These are phyloP conservation scores for Caradrina clavipalpis DNA, from an alignment of 2,888 invertebrate species.

Conservation along the genomic window DNA sequence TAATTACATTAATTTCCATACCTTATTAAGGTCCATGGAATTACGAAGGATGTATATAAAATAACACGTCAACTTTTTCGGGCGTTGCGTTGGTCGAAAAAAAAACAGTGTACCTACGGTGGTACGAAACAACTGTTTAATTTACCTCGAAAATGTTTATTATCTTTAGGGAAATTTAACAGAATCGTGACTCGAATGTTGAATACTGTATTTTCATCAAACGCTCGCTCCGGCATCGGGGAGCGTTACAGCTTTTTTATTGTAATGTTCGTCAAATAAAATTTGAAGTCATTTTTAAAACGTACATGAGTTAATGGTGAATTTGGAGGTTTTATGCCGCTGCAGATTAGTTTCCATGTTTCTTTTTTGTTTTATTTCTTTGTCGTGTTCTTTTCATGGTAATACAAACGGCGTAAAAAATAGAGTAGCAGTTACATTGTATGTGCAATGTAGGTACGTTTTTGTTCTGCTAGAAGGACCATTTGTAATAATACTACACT, in stretches of 20 bases:
- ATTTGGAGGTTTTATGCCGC: conserved; percentile 49
- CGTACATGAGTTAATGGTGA: conserved; percentile 45
- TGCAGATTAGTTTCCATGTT: conserved; percentile 4
- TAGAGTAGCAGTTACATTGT: background rate
- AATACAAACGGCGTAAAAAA: background rate
- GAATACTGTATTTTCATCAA: conserved; percentile 78
- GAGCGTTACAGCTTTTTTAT: conserved; percentile 70
- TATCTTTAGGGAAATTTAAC: conserved; percentile 88
- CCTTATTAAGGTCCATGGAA: conserved; percentile 42
- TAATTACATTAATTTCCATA: conserved; percentile 57
- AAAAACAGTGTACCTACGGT: conserved; percentile 52
- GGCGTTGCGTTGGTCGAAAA: conserved; percentile 43
- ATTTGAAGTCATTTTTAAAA: conserved; percentile 66
- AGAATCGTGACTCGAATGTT: conserved; percentile 81
- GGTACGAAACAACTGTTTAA: conserved; percentile 82
- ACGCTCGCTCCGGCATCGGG: conserved; percentile 56
- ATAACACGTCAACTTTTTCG: conserved; percentile 56
- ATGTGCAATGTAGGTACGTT: background rate
- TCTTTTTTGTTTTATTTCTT: background rate
- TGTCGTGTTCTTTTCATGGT: background rate
- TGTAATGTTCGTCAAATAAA: conserved; percentile 73
- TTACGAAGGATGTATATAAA: conserved; percentile 53
- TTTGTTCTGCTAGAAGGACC: no score
- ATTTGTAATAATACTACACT: background rate
- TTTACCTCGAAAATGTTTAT: conserved; percentile 85